Base-by-base conservation (phyloP, 2,888 invertebrate species). In the Mimachlamys varia region DNA sequence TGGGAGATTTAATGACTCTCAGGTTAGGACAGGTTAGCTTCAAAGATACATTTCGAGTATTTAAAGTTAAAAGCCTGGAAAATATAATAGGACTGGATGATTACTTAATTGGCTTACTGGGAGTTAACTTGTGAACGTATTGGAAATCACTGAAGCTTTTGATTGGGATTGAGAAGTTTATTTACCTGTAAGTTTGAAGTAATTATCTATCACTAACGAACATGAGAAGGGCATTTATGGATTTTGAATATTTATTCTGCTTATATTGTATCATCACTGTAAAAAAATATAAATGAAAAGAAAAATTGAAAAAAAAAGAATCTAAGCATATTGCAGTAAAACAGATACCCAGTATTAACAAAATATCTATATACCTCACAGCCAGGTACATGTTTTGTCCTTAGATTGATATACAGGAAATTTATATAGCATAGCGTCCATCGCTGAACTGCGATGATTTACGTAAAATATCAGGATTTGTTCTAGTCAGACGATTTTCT, bases 61-160 rank as follows among this genome's bases (percentile, higher is more conserved):
- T 76, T 76, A 33, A 76, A 76, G 76, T 76, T 76, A 76, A 76
- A 76, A 33, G 27, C 76, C 76, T 76, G 76, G 76, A 76, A 76
- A 76, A 76, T 76, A 10, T 76, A 33, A 76, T 76, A 76, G 33
- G 33, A 33, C 27, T 76, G 13, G 27, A 0, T 33, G 76, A 76
- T 27, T 33, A 76, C 76, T 76, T 76, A 76, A 76, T 76, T 76
- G 2, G 76, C 33, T 76, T 27, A 76, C 17, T 76, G 0, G 27
- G 76, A 76, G 33, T 13, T 76, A 76, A 33, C 7, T 76, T 76
- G 27, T 5, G 12, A 27, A 76, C 33, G 76, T 33, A 33, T 27
- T 76, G 33, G 76, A 76, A 76, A 76, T 76, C 62, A 62, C 62
- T 62, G n/a, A 22, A 62, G 62, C 33, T 15, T 33, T 76, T 27